Conservation (phyloP, 2,888 invertebrate species). For the Neria commutata region DNA sequence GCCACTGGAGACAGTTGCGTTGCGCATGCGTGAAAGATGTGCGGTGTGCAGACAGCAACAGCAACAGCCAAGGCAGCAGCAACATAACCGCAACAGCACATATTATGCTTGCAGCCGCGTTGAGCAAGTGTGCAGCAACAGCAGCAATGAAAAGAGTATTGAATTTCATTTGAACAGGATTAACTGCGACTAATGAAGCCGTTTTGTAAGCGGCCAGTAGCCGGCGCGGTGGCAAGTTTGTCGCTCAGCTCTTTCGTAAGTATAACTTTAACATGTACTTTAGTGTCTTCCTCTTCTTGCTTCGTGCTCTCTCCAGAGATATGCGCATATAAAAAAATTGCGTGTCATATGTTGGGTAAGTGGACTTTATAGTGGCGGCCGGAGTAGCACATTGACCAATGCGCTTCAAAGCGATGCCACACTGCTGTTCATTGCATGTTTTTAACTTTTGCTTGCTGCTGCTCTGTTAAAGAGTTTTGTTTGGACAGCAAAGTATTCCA, state of each 20-base stretch:
- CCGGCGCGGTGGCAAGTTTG: slow-evolving; percentile 13
- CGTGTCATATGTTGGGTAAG: too few relatives aligned
- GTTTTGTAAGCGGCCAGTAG: slow-evolving; percentile 11
- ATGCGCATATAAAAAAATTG: too few relatives aligned
- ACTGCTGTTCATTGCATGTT: too few relatives aligned
- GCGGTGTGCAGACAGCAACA: not conserved
- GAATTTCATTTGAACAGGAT: slow-evolving; percentile 19
- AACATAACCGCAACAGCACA: not conserved
- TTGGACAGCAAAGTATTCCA: too few relatives aligned
- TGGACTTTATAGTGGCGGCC: too few relatives aligned
- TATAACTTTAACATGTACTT: not conserved
- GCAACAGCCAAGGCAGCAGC: not conserved
- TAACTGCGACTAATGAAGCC: slow-evolving; percentile 26
- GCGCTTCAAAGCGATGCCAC: too few relatives aligned
- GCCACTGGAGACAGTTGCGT: not conserved
- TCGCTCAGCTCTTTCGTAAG: slow-evolving; percentile 22
- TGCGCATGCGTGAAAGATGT: slow-evolving; percentile 12
- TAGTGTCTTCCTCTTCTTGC: too few relatives aligned
- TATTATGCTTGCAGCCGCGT: not conserved
- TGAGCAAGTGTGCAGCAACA: not conserved
- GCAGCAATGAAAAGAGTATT: slow-evolving; percentile 10
- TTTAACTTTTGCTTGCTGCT: too few relatives aligned
- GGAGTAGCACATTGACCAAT: too few relatives aligned
- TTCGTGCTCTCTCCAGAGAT: too few relatives aligned
- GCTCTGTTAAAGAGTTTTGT: too few relatives aligned